phyloP scores from a whole-genome alignment of 2,888 invertebrate species.

The Phyllotreta striolata region DNA sequence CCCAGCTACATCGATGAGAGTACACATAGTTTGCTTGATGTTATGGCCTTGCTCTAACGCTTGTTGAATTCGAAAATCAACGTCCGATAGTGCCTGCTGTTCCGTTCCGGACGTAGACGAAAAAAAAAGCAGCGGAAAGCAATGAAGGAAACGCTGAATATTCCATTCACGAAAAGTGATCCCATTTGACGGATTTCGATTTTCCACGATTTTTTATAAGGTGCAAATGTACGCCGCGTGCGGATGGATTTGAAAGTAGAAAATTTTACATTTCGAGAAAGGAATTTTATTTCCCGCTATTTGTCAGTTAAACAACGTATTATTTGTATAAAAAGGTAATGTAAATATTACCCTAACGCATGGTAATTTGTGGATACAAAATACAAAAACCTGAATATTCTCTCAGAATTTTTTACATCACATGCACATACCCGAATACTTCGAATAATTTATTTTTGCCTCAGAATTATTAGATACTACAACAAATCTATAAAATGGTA shows the following conservation, averaged over 20 bases:
- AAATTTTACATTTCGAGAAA: neutral
- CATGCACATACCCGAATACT: no score
- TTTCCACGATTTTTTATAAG: constrained; percentile 9
- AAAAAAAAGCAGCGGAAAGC: constrained; percentile 26
- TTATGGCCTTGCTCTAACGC: constrained; percentile 44
- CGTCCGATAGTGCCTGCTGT: constrained; percentile 43
- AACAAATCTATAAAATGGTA: no score
- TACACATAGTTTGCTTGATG: constrained; percentile 36
- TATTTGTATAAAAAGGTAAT: no score
- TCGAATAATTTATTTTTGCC: no score
- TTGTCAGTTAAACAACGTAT: no score
- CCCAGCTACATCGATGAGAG: constrained; percentile 18
- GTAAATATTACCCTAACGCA: no score
- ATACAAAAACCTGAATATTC: no score
- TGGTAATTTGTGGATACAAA: no score
- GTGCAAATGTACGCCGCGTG: constrained; percentile 2
- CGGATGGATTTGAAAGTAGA: constrained; percentile 4
- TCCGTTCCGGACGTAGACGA: constrained; percentile 36
- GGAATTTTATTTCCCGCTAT: no score
- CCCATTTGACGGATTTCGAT: constrained; percentile 19
- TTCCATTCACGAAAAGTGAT: constrained; percentile 26
- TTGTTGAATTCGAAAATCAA: constrained; percentile 48
- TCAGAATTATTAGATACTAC: no score
- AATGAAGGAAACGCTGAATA: constrained; percentile 33
- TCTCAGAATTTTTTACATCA: no score